These are phyloP conservation scores for Tretioscincus oriximinensis DNA, from an alignment of 2,113 vertebrate species.

Conservation along the genomic window DNA sequence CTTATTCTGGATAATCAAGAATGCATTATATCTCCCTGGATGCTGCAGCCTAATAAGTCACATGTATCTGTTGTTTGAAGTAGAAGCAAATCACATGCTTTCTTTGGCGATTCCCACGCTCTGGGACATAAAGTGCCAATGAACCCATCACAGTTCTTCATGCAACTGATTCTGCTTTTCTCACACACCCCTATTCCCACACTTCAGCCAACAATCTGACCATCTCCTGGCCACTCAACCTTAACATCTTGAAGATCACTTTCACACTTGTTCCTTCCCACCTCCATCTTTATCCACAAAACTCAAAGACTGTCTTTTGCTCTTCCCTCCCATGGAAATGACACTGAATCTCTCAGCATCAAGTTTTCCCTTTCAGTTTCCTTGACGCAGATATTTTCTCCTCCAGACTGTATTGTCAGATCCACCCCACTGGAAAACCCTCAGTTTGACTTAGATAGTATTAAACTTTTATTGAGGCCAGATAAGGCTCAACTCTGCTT, in stretches of 20 bases:
- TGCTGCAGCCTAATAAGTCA: not conserved
- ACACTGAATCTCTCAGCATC: not conserved
- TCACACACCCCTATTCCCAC: not conserved
- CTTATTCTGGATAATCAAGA: conserved; percentile 1
- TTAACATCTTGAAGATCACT: not conserved
- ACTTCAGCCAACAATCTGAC: not conserved
- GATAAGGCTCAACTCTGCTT: not conserved
- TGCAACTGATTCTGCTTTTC: not conserved
- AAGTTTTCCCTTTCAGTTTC: not conserved
- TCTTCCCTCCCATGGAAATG: not conserved
- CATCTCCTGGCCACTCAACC: not conserved
- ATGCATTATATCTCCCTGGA: not conserved
- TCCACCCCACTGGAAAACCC: not conserved
- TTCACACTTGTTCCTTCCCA: not conserved
- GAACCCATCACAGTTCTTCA: not conserved
- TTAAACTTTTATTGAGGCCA: not conserved
- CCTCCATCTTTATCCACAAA: not conserved
- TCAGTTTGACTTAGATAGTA: not conserved
- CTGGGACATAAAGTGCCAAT: not conserved
- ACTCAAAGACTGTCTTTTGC: not conserved
- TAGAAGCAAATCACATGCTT: not conserved
- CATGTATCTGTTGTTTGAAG: not conserved
- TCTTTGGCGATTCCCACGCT: conserved; percentile 15
- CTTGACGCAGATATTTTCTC: not conserved
- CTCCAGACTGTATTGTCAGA: not conserved